phyloP scores from a whole-genome alignment of 2,888 invertebrate species.

The Vanessa cardui region DNA sequence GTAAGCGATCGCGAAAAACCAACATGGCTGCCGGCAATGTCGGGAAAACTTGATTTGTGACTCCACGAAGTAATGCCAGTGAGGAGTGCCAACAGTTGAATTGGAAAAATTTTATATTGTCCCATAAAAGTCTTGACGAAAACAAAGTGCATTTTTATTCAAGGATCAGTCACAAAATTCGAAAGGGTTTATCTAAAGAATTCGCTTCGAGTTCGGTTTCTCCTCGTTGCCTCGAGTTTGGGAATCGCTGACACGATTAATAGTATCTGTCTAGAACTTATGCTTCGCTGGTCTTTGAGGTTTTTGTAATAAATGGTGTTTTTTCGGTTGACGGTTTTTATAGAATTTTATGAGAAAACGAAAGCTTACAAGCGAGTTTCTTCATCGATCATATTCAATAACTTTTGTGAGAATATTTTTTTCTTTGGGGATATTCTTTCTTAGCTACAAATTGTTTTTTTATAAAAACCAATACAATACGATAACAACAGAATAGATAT shows the following conservation, averaged over 20 bases:
- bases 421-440: neutral
- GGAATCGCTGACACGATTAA: constrained; percentile 35
- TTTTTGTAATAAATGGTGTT: constrained; percentile 33
- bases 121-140: constrained; percentile 58
- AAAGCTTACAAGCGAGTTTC: constrained; percentile 20
- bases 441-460: neutral
- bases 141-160: constrained; percentile 47
- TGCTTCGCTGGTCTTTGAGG: constrained; percentile 29
- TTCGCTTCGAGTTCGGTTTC: constrained; percentile 20
- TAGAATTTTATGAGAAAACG: constrained; percentile 25
- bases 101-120: constrained; percentile 61
- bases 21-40: constrained; percentile 59
- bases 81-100: constrained; percentile 57
- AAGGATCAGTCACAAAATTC: constrained; percentile 22
- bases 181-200: constrained; percentile 15
- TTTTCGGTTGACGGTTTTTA: constrained; percentile 24
- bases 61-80: constrained; percentile 51
- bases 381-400: constrained; percentile 25
- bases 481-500: neutral
- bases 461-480: neutral
- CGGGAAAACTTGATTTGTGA: constrained; percentile 66
- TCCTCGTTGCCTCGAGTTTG: constrained; percentile 13
- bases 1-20: constrained; percentile 55
- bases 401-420: constrained; percentile 2
- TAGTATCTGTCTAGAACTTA: constrained; percentile 32